Conservation (phyloP, 2,888 invertebrate species). For the Leucoptera coffeella region DNA sequence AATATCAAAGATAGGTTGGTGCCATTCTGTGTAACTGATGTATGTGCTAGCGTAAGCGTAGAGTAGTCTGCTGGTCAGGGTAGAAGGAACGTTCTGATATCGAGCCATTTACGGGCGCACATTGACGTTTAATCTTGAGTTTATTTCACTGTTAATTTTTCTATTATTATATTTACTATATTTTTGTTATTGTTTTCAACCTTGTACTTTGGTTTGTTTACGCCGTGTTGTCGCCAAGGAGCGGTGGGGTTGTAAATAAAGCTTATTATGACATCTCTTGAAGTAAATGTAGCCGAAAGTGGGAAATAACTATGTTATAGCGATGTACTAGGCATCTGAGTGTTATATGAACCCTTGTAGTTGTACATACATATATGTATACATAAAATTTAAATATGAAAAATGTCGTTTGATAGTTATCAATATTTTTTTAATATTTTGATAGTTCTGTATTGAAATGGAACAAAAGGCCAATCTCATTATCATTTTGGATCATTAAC, state of each 20-base stretch:
- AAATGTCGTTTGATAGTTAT: slow-evolving; percentile 53
- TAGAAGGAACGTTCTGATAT: slow-evolving; percentile 46
- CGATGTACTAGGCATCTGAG: too few relatives aligned
- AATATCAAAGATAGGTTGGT: slow-evolving; percentile 55
- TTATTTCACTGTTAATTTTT: too few relatives aligned
- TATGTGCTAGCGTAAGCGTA: slow-evolving; percentile 47
- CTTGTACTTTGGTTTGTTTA: slow-evolving; percentile 16
- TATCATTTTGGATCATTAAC: slow-evolving; percentile 33
- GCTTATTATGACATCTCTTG: too few relatives aligned
- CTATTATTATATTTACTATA: slow-evolving; percentile 13
- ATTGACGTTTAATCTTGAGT: too few relatives aligned
- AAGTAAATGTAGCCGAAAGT: too few relatives aligned
- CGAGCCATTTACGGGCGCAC: slow-evolving; percentile 17
- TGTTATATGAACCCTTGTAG: too few relatives aligned
- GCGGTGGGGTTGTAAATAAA: too few relatives aligned
- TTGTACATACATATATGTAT: slow-evolving; percentile 45
- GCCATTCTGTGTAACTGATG: slow-evolving; percentile 49
- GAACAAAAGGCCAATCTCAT: slow-evolving; percentile 48
- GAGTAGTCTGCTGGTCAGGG: slow-evolving; percentile 52
- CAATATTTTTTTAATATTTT: slow-evolving; percentile 56
- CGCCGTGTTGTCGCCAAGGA: too few relatives aligned
- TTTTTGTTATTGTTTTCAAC: slow-evolving; percentile 5
- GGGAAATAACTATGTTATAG: too few relatives aligned
- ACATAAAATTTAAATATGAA: too few relatives aligned
- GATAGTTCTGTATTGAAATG: slow-evolving; percentile 53